phyloP scores from a whole-genome alignment of 2,797 vertebrate species.

The Girardinus metallicus region DNA sequence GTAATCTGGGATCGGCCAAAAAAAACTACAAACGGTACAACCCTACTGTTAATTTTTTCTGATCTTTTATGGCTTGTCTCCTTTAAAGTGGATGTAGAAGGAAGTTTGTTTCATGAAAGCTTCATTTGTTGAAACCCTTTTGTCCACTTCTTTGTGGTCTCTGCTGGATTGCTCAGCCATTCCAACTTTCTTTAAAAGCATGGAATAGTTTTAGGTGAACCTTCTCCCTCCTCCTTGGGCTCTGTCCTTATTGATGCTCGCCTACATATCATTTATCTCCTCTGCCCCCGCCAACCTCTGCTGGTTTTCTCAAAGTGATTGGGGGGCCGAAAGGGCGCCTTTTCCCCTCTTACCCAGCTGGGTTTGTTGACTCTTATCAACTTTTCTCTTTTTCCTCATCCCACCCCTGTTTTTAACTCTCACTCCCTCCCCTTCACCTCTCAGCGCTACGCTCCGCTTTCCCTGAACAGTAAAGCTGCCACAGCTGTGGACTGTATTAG shows the following conservation, averaged over 20 bases:
- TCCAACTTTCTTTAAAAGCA: constrained; percentile 86
- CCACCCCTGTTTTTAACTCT: constrained; percentile 68
- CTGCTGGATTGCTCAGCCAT: constrained; percentile 79
- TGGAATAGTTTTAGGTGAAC: constrained; percentile 82
- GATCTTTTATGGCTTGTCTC: constrained; percentile 34
- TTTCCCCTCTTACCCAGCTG: constrained; percentile 89
- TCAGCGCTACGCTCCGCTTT: constrained; percentile 62
- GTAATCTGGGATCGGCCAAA: no score
- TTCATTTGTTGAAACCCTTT: constrained; percentile 78
- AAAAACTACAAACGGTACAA: no score
- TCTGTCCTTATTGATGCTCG: constrained; percentile 89
- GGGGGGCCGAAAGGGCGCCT: constrained; percentile 84
- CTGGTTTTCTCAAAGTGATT: constrained; percentile 63
- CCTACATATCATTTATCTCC: constrained; percentile 87
- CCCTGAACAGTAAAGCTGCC: constrained; percentile 92
- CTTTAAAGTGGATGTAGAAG: background rate
- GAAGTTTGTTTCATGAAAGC: constrained; percentile 28
- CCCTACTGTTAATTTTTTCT: background rate
- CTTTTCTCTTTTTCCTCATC: constrained; percentile 76
- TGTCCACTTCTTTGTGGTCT: constrained; percentile 70
- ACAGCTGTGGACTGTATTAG: constrained; percentile 96
- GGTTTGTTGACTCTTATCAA: constrained; percentile 97
- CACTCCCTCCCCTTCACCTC: constrained; percentile 40
- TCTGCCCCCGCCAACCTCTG: constrained; percentile 76
- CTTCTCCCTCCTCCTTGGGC: constrained; percentile 66